phyloP scores from a whole-genome alignment of 2,113 vertebrate genomes.

The Holacanthus passer region DNA sequence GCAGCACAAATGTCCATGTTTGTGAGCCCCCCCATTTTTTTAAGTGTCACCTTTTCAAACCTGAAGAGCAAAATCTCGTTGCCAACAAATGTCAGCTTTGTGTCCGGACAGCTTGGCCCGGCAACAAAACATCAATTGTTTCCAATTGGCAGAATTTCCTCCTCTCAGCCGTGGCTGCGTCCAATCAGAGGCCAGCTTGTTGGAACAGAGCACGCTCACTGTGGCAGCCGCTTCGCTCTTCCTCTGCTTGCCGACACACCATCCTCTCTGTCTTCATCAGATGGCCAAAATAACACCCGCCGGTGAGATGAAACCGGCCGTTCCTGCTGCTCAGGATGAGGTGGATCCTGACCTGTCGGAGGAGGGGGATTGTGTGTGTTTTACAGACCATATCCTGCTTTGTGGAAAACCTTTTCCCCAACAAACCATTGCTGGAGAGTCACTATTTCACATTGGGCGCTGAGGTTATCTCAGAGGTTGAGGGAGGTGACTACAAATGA shows the following conservation, averaged over 20 bases:
- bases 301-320: conserved; percentile 44
- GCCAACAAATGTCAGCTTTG: conserved; percentile 75
- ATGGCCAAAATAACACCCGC: conserved; percentile 63
- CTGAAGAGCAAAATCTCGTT: conserved; percentile 54
- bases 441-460: not conserved
- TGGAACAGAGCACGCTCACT: conserved; percentile 73
- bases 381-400: not conserved
- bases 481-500: conserved; percentile 42
- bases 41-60: conserved; percentile 66
- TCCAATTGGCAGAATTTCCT: conserved; percentile 84
- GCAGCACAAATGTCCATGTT: not conserved
- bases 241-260: conserved; percentile 70
- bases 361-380: conserved; percentile 14
- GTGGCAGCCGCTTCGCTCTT: conserved; percentile 79
- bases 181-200: conserved; percentile 78
- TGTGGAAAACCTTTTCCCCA: not conserved
- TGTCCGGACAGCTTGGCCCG: conserved; percentile 76
- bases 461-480: conserved; percentile 39
- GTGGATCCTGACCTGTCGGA: conserved; percentile 17
- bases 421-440: not conserved
- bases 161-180: conserved; percentile 56
- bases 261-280: conserved; percentile 58
- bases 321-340: conserved; percentile 36
- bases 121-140: conserved; percentile 86
- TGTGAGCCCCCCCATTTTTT: not conserved